phyloP scores from a whole-genome alignment of 2,113 vertebrate species.

The Ciconia maguari region DNA sequence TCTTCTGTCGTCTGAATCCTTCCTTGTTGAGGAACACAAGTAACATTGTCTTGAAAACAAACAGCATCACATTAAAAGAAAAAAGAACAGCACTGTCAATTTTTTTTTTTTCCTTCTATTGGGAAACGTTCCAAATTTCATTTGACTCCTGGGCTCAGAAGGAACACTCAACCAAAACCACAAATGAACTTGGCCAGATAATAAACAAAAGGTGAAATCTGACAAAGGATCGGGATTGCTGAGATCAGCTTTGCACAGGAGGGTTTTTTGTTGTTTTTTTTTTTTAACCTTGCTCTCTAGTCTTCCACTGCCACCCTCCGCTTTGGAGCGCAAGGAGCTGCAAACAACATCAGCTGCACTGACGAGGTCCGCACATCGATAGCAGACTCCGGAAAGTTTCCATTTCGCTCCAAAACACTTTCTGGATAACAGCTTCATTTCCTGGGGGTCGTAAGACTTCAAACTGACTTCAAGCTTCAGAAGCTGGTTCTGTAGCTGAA shows the following conservation, averaged over 20 bases:
- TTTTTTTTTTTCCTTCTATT: too few relatives aligned
- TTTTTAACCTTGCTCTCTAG: neutral
- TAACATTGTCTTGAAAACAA: neutral
- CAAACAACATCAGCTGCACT: neutral
- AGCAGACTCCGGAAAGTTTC: neutral
- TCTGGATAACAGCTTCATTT: neutral
- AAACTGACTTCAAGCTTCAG: neutral
- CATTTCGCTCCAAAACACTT: neutral
- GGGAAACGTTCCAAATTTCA: neutral
- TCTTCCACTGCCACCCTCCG: too few relatives aligned
- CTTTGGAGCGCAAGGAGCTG: neutral
- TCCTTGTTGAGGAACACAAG: neutral
- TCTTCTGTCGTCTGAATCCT: neutral
- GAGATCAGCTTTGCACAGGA: neutral
- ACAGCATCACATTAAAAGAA: neutral
- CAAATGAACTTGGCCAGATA: neutral
- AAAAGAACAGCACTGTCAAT: neutral
- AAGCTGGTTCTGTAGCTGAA: neutral
- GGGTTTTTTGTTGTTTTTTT: too few relatives aligned
- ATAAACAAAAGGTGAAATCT: neutral
- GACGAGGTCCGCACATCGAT: neutral
- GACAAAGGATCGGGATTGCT: neutral
- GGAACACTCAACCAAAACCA: neutral
- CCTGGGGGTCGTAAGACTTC: neutral
- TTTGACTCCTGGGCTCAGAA: neutral